Evolutionary conservation across 2,888 invertebrate genomes (phyloP).

Genomic region (Hermaeophaga mercurialis): DNA sequence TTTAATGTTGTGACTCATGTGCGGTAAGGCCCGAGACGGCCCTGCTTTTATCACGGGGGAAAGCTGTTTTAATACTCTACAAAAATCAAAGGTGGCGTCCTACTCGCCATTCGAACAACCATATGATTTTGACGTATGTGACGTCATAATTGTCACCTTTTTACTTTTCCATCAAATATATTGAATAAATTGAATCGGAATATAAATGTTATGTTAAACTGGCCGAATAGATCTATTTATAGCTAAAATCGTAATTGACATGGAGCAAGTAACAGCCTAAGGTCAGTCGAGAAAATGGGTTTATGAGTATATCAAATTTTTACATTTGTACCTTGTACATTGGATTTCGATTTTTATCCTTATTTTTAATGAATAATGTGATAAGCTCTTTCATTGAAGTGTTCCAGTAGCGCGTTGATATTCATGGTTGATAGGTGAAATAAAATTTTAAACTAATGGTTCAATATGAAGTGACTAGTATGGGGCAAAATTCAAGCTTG

Average conservation of each 20-base stretch:
- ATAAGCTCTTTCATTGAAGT: conserved; percentile 4
- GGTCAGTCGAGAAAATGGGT: conserved; percentile 14
- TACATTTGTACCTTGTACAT: conserved; percentile 22
- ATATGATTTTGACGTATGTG: conserved; percentile 14
- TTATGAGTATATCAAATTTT: conserved; percentile 5
- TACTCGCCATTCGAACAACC: no score
- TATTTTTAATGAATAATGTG: conserved; percentile 6
- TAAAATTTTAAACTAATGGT: conserved; percentile 28
- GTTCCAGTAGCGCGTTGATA: conserved; percentile 1
- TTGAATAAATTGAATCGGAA: no score
- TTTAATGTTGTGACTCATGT: no score
- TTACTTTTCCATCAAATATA: conserved; percentile 7
- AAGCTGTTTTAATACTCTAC: no score
- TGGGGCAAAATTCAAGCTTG: conserved; percentile 56
- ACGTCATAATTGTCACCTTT: background rate
- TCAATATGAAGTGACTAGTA: no score
- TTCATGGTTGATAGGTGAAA: conserved; percentile 5
- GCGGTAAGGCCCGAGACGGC: no score
- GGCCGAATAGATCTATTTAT: conserved; percentile 16
- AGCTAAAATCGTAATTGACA: conserved; percentile 10
- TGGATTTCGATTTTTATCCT: conserved; percentile 17
- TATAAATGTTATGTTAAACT: background rate
- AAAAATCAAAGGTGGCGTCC: no score
- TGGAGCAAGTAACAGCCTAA: conserved; percentile 6
- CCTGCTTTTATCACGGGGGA: no score